A percentile compares a stretch with the other conserved stretches of the same genome.
phyloP scores from a whole-genome alignment of 2,888 invertebrate genomes.

The Perizoma flavofasciatum region DNA sequence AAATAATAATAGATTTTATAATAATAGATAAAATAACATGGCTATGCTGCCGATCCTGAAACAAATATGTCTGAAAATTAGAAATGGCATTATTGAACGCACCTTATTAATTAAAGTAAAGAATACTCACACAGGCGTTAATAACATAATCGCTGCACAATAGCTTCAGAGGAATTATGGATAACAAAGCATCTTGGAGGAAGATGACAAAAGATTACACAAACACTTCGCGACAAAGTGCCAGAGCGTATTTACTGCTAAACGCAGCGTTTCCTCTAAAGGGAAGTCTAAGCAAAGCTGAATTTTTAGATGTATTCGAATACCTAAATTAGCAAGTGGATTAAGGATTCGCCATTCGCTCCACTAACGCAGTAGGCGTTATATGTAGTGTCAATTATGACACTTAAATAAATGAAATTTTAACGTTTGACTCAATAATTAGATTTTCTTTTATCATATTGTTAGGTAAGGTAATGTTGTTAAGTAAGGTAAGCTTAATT shows the following conservation, averaged over 20 bases:
- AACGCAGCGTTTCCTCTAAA: slow-evolving; percentile 46
- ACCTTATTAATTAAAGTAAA: not conserved
- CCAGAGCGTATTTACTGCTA: slow-evolving; percentile 53
- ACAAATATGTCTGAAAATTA: not conserved
- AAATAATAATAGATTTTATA: too few species aligned
- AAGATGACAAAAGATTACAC: slow-evolving; percentile 48
- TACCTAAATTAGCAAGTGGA: slow-evolving; percentile 16
- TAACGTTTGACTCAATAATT: too few species aligned
- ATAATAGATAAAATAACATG: too few species aligned
- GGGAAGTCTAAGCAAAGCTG: slow-evolving; percentile 31
- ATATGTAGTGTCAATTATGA: too few species aligned
- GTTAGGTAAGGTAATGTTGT: too few species aligned
- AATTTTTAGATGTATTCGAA: slow-evolving; percentile 10
- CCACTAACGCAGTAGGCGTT: too few species aligned
- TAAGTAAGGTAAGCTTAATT: too few species aligned
- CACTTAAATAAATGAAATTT: too few species aligned
- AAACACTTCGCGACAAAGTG: slow-evolving; percentile 50
- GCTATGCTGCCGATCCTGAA: too few species aligned
- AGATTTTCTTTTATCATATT: too few species aligned
- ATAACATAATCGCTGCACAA: slow-evolving; percentile 35
- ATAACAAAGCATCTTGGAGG: slow-evolving; percentile 47
- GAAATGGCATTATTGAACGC: not conserved
- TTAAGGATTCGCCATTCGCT: too few species aligned
- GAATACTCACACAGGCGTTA: slow-evolving; percentile 16
- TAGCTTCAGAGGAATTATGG: slow-evolving; percentile 29